Evolutionary conservation across 2,113 vertebrate species (phyloP).

Genomic region (Phalacrocorax brasilianus): DNA sequence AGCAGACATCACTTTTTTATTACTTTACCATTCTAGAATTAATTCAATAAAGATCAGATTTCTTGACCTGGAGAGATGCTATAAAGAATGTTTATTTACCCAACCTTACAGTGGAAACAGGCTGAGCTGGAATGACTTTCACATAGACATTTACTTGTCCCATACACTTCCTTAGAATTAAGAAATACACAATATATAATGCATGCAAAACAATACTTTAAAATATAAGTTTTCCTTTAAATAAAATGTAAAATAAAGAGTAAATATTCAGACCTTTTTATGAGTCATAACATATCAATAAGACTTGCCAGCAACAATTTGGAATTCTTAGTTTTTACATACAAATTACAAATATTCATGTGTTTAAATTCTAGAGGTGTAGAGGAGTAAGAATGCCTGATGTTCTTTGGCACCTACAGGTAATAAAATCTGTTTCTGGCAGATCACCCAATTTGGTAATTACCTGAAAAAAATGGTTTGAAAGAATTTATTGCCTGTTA

Average conservation of each 20-base stretch:
- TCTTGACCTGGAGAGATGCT: neutral
- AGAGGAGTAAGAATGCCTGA: neutral
- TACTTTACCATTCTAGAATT: neutral
- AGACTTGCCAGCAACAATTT: neutral
- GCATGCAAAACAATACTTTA: neutral
- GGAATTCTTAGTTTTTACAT: neutral
- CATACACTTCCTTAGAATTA: neutral
- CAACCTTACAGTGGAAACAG: neutral
- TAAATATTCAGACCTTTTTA: neutral
- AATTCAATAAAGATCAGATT: neutral
- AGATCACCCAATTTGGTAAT: conserved; percentile 15
- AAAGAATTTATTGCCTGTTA: neutral
- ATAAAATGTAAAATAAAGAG: neutral
- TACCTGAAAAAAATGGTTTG: neutral
- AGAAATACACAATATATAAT: neutral
- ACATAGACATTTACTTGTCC: fast-evolving
- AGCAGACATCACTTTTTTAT: neutral
- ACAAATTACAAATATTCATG: neutral
- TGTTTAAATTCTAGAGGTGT: neutral
- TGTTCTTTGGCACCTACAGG: neutral
- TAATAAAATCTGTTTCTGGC: neutral
- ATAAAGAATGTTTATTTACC: neutral
- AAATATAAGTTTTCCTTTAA: neutral
- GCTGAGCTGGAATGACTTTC: neutral
- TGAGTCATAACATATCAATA: neutral